Conservation (phyloP, 2,113 vertebrate species). For the Mionectes macconnelli region DNA sequence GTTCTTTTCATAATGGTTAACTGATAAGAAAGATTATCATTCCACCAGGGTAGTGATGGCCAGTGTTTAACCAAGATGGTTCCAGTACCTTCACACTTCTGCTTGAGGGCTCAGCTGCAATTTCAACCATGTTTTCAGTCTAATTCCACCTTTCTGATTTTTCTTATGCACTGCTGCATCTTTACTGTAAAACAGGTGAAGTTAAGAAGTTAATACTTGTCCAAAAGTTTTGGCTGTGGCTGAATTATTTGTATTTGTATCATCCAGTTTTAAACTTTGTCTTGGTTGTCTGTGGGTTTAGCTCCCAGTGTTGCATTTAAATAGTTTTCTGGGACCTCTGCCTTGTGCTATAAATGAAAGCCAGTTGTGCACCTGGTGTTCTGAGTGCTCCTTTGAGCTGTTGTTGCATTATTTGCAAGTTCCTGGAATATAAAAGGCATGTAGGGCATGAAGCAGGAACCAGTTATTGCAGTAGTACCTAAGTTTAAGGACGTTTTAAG, state of each 20-base stretch:
- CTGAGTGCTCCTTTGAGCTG: not conserved
- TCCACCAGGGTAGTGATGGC: not conserved
- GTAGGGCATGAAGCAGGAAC: not conserved
- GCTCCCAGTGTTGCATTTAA: not conserved
- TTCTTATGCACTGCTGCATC: not conserved
- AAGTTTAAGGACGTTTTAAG: not conserved
- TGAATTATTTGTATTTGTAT: not conserved
- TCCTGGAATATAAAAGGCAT: not conserved
- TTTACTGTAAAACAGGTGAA: not conserved
- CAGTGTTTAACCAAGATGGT: not conserved
- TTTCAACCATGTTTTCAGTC: fast-evolving
- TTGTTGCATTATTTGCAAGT: not conserved
- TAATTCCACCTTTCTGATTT: not conserved
- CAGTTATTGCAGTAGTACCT: not conserved
- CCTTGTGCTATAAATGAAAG: not conserved
- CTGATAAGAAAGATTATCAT: not conserved
- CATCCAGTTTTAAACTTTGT: not conserved
- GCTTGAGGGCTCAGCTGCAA: not conserved
- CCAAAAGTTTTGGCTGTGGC: not conserved
- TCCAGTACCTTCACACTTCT: not conserved
- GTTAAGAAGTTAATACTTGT: not conserved
- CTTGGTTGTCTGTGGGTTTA: not conserved
- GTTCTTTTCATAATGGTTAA: not conserved
- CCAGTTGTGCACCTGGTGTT: not conserved
- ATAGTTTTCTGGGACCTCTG: not conserved